Evolutionary conservation across 1,140 invertebrate species (phyloP), one percentile per base, ranked within the genome.

Genomic region (Teleogryllus occipitalis): DNA sequence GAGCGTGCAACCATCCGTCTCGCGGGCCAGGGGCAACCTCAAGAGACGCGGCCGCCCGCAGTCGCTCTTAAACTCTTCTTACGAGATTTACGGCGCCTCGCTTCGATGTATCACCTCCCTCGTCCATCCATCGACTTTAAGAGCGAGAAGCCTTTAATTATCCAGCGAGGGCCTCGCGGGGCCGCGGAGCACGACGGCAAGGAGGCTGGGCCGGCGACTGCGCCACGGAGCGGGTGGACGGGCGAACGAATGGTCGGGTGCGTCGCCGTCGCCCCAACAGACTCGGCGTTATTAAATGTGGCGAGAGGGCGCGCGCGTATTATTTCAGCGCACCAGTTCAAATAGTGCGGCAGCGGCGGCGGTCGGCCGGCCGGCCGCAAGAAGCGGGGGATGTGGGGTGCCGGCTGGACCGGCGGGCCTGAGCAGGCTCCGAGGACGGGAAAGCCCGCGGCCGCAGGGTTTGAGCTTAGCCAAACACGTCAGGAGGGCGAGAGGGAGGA

Each of bases 91-190:
- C 54, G 18, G 54, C 54, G 54, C 10, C 18, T 10, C 18, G 54
- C 54, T 0, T 65, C 54, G 2, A 65, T 65, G 54, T 0, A 65
- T 65, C 54, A 65, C 54, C 54, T 65, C 10, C 18, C 7, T 18
- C 54, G 54, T 65, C 54, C 54, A 65, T 65, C 54, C 54, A 65
- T 65, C 54, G 54, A 65, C 54, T 65, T 65, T 65, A 65, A 65
- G 7, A 65, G 18, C 54, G 54, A 65, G 54, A 18, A 18, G 54
- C 54, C 54, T 65, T 65, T 65, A 65, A 65, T 65, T 65, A 65
- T 7, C 54, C 18, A 65, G 54, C 54, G 54, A 10, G 54, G 54
- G 2, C 54, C 49, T 54, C 49, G 49, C 49, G 49, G 49, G 8
- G 15, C n/a, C n/a, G 49, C 49, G 49, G 49, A 54, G 49, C n/a